Evolutionary conservation across 1,140 invertebrate genomes (phyloP).

Genomic region (Hyposmocoma kahamanoa): DNA sequence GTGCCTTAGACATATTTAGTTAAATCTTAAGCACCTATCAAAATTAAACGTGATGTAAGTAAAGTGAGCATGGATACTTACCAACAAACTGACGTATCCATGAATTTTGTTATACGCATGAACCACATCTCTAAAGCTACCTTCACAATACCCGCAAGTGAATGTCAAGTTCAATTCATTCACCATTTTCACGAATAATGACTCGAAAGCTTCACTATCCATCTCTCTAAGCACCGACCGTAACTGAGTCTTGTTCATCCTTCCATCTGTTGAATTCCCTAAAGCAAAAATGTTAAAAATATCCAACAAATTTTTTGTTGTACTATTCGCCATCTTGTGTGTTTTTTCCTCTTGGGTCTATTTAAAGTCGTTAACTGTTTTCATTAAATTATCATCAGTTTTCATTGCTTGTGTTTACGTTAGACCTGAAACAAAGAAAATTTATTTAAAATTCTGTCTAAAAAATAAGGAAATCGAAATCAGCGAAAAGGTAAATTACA

Average conservation of each 20-base stretch:
- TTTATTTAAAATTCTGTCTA: too few relatives aligned
- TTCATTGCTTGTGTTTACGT: too few relatives aligned
- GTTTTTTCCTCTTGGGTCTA: too few relatives aligned
- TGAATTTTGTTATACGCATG: slow-evolving; percentile 57
- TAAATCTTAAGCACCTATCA: too few relatives aligned
- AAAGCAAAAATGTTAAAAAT: slow-evolving; percentile 61
- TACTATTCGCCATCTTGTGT: slow-evolving; percentile 48
- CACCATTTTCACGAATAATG: slow-evolving; percentile 46
- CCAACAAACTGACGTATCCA: slow-evolving; percentile 59
- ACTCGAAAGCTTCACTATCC: slow-evolving; percentile 38
- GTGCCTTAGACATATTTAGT: too few relatives aligned
- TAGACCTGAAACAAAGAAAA: too few relatives aligned
- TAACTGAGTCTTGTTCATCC: slow-evolving; percentile 50
- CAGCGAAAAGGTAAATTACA: too few relatives aligned
- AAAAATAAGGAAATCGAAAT: too few relatives aligned
- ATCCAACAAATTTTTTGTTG: slow-evolving; percentile 46
- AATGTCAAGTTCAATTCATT: slow-evolving; percentile 43
- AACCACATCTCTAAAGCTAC: slow-evolving; percentile 51
- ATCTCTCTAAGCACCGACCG: slow-evolving; percentile 40
- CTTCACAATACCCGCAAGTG: slow-evolving; percentile 52
- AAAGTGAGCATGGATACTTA: too few relatives aligned
- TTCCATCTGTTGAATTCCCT: slow-evolving; percentile 44
- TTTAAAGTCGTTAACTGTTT: too few relatives aligned
- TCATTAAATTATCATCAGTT: too few relatives aligned
- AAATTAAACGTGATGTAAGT: too few relatives aligned